Conservation (phyloP, 2,888 invertebrate species). For the Nasonovia ribisnigri region DNA sequence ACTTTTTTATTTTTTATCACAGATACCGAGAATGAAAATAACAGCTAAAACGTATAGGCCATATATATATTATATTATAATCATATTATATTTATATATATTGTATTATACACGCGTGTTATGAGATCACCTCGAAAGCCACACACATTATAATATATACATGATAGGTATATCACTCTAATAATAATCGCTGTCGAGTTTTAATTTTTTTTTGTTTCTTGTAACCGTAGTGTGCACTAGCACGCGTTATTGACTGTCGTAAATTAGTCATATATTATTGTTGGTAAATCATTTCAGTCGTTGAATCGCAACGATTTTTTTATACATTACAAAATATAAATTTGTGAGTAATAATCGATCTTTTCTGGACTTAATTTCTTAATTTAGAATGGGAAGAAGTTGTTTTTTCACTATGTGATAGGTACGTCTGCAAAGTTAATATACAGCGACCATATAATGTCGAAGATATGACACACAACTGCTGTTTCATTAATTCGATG, state of each 20-base stretch:
- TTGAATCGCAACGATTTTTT: background rate
- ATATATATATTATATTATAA: background rate
- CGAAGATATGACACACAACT: too few species aligned
- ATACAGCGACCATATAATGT: background rate
- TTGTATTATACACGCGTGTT: background rate
- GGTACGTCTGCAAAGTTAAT: background rate
- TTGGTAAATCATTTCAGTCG: background rate
- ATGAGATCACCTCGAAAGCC: constrained; percentile 36
- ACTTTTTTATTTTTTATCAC: constrained; percentile 11
- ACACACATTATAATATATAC: background rate
- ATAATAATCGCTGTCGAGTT: background rate
- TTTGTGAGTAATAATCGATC: background rate
- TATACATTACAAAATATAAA: background rate
- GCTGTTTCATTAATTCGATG: background rate
- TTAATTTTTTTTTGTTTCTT: background rate
- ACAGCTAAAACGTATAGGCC: constrained; percentile 3
- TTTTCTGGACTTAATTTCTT: background rate
- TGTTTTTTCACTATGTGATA: too few species aligned
- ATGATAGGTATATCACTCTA: background rate
- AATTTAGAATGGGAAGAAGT: background rate
- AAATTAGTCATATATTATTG: too few species aligned
- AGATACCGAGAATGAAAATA: background rate
- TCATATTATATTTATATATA: background rate
- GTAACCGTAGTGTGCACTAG: background rate
- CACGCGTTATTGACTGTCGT: background rate